Base-by-base conservation (phyloP, 2,113 vertebrate genomes). In the Burhinus oedicnemus region DNA sequence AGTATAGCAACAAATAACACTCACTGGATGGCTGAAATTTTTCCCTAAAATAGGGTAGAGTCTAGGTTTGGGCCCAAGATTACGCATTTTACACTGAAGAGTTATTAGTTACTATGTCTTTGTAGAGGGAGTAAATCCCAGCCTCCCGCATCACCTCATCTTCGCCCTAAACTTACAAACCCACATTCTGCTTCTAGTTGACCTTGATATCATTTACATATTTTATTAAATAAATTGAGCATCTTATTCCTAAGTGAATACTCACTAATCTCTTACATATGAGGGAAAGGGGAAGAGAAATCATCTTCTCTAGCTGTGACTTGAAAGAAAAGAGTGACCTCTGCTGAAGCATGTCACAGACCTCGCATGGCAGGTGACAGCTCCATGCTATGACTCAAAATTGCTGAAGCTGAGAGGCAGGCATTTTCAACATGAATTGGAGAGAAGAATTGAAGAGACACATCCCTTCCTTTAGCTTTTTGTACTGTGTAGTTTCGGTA, bases 301-400 rank as follows among this genome's bases (percentile, higher is more conserved):
- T 6, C 1, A 4, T 71, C n/a, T 93, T 80, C 22, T 75, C 44
- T 93, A 64, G 12, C 42, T 87, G 69, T 84, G 72, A 93, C 58
- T 74, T 60, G 52, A 87, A 95, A 89, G 83, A 90, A 60, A 84
- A 93, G 70, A 91, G 71, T 97, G 95, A 93, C 93, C 93, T 92
- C 86, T 96, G 45, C 45, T 86, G 86, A 95, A 90, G 54, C 17
- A 66, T 49, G 34, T 77, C 89, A 88, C 49, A 89, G 86, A 80
- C 18, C 54, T 90, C 15, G 0, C 54, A 57, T 65, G 62, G 71
- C 75, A 96, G 71, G 45, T 90, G 85, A 88, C 34, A 83, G 62
- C 18, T 92, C 36, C 66, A 77, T 45, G 40, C 16, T 72, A 86
- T 44, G 71, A 83, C 30, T 90, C 44, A 65, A 83, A 95, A 88